A percentile compares a stretch with the other conserved stretches of the same genome.
Conservation (phyloP, 2,797 vertebrate species). For the Poeciliopsis presidionis region DNA sequence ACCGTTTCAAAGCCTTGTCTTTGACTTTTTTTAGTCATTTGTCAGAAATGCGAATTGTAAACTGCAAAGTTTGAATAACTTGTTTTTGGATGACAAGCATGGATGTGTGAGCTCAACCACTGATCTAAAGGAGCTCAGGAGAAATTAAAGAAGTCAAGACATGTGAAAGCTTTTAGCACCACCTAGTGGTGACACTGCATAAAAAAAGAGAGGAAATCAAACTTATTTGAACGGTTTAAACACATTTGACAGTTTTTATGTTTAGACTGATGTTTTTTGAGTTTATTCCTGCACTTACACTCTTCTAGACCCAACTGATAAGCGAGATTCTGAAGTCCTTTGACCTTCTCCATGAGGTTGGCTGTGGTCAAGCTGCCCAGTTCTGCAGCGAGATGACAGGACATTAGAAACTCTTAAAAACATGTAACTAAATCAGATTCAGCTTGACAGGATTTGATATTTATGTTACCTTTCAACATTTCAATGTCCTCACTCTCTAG, state of each 20-base stretch:
- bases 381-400: conserved; percentile 78
- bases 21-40: conserved; percentile 1
- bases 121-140: conserved; percentile 4
- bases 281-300: conserved; percentile 86
- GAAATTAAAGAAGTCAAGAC: neutral
- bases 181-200: conserved; percentile 71
- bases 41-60: neutral
- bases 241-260: neutral
- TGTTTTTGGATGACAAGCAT: neutral
- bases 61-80: neutral
- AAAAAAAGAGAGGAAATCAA: neutral
- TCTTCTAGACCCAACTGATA: conserved; percentile 98
- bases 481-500: conserved; percentile 97
- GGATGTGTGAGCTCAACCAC: neutral
- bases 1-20: conserved; percentile 22
- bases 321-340: conserved; percentile 96
- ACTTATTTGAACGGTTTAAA: neutral
- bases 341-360: conserved; percentile 99
- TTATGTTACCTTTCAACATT: conserved; percentile 91
- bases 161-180: conserved; percentile 58
- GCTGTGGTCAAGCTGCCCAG: conserved; percentile 96
- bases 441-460: conserved; percentile 29
- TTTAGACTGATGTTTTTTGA: neutral
- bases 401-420: conserved; percentile 8
- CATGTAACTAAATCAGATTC: conserved; percentile 16